phyloP scores from a whole-genome alignment of 2,113 vertebrate species.

The Centropus bengalensis region DNA sequence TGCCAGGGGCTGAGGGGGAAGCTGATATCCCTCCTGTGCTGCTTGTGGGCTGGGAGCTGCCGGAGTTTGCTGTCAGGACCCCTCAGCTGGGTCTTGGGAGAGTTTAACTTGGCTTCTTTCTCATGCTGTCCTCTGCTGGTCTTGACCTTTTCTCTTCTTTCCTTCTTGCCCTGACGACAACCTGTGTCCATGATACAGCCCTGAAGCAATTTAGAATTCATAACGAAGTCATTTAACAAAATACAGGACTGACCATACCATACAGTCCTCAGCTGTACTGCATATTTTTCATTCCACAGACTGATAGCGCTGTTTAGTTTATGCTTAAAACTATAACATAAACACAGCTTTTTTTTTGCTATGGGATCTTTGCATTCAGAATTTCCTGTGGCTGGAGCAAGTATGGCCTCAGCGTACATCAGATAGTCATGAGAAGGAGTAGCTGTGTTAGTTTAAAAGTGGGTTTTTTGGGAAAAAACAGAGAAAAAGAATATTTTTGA shows the following conservation, averaged over 20 bases:
- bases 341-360: neutral
- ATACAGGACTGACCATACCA: neutral
- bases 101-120: neutral
- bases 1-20: rapidly evolving
- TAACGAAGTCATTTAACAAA: neutral
- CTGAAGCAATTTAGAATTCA: neutral
- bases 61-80: neutral
- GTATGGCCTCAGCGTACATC: neutral
- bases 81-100: neutral
- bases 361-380: neutral
- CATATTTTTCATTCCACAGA: neutral
- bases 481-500: neutral
- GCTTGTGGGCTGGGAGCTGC: neutral
- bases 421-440: neutral
- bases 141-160: neutral
- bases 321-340: neutral
- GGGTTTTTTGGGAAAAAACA: neutral
- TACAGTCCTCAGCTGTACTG: neutral
- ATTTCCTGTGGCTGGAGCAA: neutral
- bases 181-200: neutral
- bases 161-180: neutral
- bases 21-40: neutral
- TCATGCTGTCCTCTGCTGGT: neutral
- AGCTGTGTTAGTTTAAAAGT: neutral
- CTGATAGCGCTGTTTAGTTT: neutral